These are phyloP conservation scores for Pelochelys cantorii DNA, from an alignment of 2,797 vertebrate species.

Conservation along the genomic window DNA sequence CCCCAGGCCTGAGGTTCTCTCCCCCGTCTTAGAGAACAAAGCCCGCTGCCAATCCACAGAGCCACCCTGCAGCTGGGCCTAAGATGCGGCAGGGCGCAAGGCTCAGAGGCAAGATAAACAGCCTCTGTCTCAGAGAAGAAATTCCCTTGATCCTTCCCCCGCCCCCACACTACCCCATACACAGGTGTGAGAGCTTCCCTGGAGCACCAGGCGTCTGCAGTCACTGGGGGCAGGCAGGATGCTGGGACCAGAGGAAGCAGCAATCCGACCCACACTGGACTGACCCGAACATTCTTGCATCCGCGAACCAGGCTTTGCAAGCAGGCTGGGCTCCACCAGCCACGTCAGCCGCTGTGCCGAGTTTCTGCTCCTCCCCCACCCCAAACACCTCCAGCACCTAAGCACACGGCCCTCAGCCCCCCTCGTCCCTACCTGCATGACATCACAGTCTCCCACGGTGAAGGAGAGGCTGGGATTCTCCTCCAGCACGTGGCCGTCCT, in stretches of 20 bases:
- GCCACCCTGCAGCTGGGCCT: neutral
- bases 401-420: slow-evolving; percentile 75
- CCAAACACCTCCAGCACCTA: slow-evolving; percentile 81
- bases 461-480: slow-evolving; percentile 86
- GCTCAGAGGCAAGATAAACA: no score
- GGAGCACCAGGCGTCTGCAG: neutral
- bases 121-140: no score
- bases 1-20: no score
- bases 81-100: no score
- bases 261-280: no score
- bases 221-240: neutral
- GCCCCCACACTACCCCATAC: no score
- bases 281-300: neutral
- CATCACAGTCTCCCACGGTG: slow-evolving; percentile 93
- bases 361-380: neutral
- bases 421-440: slow-evolving; percentile 88
- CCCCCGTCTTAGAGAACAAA: neutral
- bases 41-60: neutral
- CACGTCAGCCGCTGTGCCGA: neutral
- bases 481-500: slow-evolving; percentile 83
- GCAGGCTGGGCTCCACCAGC: neutral
- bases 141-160: no score
- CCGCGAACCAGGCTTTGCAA: neutral
- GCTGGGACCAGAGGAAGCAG: neutral
- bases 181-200: neutral